A percentile compares a stretch with the other conserved stretches of the same genome.
Conservation (phyloP, 2,888 invertebrate species). For the Eupelmus urozonus region DNA sequence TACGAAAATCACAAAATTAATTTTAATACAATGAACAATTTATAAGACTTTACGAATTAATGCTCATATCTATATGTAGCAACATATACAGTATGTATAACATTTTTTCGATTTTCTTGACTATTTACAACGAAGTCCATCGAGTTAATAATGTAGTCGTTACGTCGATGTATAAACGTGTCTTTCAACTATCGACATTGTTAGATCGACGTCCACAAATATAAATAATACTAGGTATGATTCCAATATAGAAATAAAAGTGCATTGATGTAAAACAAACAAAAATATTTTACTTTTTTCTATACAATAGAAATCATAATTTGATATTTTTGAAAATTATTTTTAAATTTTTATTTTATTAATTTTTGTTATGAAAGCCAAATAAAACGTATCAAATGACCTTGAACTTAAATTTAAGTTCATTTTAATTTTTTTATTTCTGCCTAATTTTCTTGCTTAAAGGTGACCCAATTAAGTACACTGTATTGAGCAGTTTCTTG, state of each 20-base stretch:
- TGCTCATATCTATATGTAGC: slow-evolving; percentile 21
- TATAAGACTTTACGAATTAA: slow-evolving; percentile 37
- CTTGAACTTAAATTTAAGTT: too few relatives aligned
- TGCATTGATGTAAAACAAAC: slow-evolving; percentile 32
- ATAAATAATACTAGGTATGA: slow-evolving; percentile 5
- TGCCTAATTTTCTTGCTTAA: too few relatives aligned
- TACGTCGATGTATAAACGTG: slow-evolving; percentile 31
- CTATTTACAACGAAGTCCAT: slow-evolving; percentile 35
- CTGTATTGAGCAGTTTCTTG: too few relatives aligned
- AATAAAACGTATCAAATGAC: too few relatives aligned
- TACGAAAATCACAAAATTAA: slow-evolving; percentile 14
- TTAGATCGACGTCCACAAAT: slow-evolving; percentile 34
- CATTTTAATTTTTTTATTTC: too few relatives aligned
- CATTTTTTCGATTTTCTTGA: slow-evolving; percentile 23
- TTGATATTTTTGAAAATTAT: too few relatives aligned
- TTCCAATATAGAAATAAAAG: slow-evolving; percentile 12
- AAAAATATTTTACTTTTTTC: too few relatives aligned
- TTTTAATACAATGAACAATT: slow-evolving; percentile 26
- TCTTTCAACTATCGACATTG: slow-evolving; percentile 32
- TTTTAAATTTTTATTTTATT: too few relatives aligned
- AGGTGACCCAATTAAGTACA: too few relatives aligned
- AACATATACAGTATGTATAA: neutral
- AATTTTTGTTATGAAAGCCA: too few relatives aligned
- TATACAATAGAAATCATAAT: too few relatives aligned
- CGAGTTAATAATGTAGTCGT: slow-evolving; percentile 4